A percentile compares a stretch with the other conserved stretches of the same genome.
These are phyloP conservation scores for Pedetes capensis DNA, from an alignment of 2,113 vertebrate genomes.

Conservation along the genomic window DNA sequence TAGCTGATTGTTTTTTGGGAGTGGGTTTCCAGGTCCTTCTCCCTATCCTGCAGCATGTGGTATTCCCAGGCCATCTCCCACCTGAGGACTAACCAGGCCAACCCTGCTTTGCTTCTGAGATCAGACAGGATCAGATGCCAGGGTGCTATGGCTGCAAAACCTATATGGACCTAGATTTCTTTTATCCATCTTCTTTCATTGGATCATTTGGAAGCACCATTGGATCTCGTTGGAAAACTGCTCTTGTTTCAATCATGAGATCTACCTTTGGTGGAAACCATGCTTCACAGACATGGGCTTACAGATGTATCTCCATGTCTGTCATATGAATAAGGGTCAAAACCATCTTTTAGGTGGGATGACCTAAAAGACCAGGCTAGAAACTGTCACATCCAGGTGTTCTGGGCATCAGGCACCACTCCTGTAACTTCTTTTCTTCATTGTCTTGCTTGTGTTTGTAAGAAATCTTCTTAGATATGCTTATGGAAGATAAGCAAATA, in stretches of 20 bases:
- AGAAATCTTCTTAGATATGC: conserved; percentile 1
- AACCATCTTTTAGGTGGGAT: not conserved
- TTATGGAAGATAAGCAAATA: not conserved
- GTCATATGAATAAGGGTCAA: not conserved
- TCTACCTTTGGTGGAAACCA: not conserved
- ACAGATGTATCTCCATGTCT: accelerated
- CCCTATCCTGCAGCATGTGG: no score
- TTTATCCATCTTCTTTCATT: not conserved
- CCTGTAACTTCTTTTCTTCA: not conserved
- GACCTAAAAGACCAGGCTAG: not conserved
- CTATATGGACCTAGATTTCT: not conserved
- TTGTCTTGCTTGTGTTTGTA: not conserved
- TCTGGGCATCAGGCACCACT: accelerated
- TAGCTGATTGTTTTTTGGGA: no score
- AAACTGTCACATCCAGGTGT: accelerated
- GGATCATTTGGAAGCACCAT: not conserved
- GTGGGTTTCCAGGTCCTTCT: no score
- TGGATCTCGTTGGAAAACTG: not conserved
- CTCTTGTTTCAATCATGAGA: not conserved
- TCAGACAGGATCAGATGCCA: no score
- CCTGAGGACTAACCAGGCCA: no score
- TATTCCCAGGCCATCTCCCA: no score
- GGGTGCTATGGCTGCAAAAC: no score
- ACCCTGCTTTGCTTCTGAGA: no score
- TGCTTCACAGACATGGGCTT: not conserved